These are phyloP conservation scores for Caranx ignobilis DNA, from an alignment of 2,113 vertebrate genomes.

Conservation along the genomic window DNA sequence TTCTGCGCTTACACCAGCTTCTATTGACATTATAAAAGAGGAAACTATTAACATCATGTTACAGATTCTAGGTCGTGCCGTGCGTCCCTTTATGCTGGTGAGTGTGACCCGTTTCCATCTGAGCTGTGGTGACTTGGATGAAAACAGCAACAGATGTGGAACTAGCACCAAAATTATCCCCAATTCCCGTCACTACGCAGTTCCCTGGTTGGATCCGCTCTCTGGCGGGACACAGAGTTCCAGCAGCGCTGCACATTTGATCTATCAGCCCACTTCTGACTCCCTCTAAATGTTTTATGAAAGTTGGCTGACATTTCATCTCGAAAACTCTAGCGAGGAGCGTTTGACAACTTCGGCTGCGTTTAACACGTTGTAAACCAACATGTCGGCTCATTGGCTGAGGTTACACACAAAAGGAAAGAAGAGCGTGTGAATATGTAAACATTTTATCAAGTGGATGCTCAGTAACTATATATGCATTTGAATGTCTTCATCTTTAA, in stretches of 20 bases:
- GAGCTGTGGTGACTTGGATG: slow-evolving; percentile 21
- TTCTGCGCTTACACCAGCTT: neutral
- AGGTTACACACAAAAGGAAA: neutral
- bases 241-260: slow-evolving; percentile 40
- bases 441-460: neutral
- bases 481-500: neutral
- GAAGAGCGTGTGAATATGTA: neutral
- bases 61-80: neutral
- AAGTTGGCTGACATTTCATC: neutral
- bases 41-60: neutral
- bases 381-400: neutral
- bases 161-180: slow-evolving; percentile 38
- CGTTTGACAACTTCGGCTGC: neutral
- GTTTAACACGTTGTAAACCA: neutral
- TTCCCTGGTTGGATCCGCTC: slow-evolving; percentile 34
- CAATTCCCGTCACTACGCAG: slow-evolving; percentile 34
- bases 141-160: slow-evolving; percentile 68
- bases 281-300: slow-evolving; percentile 23
- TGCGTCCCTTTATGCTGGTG: neutral
- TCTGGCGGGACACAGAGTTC: slow-evolving; percentile 59
- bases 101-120: slow-evolving; percentile 42
- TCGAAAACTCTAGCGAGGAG: neutral
- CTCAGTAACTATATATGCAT: neutral
- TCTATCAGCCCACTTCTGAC: slow-evolving; percentile 38
- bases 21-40: neutral